A percentile compares a stretch with the other conserved stretches of the same genome.
phyloP scores from a whole-genome alignment of 2,888 invertebrate species.

The Acleris cristana region DNA sequence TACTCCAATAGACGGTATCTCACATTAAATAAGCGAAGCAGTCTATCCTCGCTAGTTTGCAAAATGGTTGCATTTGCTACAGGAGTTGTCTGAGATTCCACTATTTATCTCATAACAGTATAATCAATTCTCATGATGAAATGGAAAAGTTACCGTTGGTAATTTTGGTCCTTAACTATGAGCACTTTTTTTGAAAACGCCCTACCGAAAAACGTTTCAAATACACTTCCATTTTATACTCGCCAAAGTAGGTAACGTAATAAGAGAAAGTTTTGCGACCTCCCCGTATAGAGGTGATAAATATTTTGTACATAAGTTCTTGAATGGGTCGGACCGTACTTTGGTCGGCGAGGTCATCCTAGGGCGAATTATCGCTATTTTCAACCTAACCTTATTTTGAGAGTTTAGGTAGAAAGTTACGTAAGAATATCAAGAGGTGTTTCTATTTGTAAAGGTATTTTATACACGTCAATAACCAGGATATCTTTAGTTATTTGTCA shows the following conservation, averaged over 20 bases:
- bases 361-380: conserved; percentile 27
- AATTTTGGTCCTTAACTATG: too few relatives aligned
- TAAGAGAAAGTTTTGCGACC: conserved; percentile 24
- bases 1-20: too few relatives aligned
- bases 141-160: too few relatives aligned
- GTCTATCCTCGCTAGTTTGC: too few relatives aligned
- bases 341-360: conserved; percentile 19
- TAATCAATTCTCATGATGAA: too few relatives aligned
- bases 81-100: too few relatives aligned
- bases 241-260: conserved; percentile 24
- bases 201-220: background rate
- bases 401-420: conserved; percentile 10
- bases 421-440: background rate
- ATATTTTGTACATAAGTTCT: conserved; percentile 36
- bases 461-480: too few relatives aligned
- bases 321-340: conserved; percentile 31
- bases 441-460: background rate
- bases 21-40: too few relatives aligned
- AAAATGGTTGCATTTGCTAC: too few relatives aligned
- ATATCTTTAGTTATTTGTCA: too few relatives aligned
- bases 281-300: conserved; percentile 24
- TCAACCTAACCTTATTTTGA: conserved; percentile 27
- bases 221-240: conserved; percentile 9
- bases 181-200: too few relatives aligned
- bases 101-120: too few relatives aligned